Conservation (phyloP, 2,888 invertebrate species). For the Timandra comae region DNA sequence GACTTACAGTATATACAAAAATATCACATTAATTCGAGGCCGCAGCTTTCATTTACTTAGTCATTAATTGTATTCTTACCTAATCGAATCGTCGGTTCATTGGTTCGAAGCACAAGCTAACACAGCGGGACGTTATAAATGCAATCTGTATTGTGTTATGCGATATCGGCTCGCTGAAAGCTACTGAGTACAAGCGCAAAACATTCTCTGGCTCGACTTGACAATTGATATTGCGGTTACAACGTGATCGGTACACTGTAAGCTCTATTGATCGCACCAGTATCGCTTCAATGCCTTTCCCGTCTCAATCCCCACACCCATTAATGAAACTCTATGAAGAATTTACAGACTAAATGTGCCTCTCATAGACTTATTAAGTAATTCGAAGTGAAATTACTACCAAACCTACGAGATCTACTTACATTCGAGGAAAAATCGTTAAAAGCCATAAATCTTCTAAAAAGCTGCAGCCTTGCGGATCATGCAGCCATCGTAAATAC, state of each 20-base stretch:
- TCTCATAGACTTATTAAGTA: constrained; percentile 37
- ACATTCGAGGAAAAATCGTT: constrained; percentile 32
- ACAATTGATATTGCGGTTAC: too few species aligned
- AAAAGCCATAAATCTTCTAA: constrained; percentile 40
- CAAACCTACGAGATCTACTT: constrained; percentile 42
- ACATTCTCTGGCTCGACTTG: constrained; percentile 16
- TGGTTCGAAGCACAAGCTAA: constrained; percentile 65
- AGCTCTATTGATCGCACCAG: too few species aligned
- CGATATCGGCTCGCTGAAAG: constrained; percentile 19
- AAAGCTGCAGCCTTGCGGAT: constrained; percentile 64
- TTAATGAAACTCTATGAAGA: constrained; percentile 44
- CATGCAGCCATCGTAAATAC: constrained; percentile 39
- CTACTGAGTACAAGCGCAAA: constrained; percentile 37
- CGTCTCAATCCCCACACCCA: constrained; percentile 31
- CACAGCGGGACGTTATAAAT: constrained; percentile 49
- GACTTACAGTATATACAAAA: constrained; percentile 77
- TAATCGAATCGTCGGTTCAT: constrained; percentile 59
- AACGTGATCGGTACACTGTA: too few species aligned
- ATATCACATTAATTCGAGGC: constrained; percentile 78
- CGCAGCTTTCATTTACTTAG: constrained; percentile 75
- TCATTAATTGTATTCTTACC: constrained; percentile 66
- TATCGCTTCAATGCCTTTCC: constrained; percentile 31
- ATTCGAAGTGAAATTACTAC: constrained; percentile 44
- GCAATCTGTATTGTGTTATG: constrained; percentile 7
- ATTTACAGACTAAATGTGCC: constrained; percentile 40